Percentiles rank a stretch among this genome's conserved stretches.
phyloP scores from a whole-genome alignment of 2,888 invertebrate species.

The Leucophora obtusa region DNA sequence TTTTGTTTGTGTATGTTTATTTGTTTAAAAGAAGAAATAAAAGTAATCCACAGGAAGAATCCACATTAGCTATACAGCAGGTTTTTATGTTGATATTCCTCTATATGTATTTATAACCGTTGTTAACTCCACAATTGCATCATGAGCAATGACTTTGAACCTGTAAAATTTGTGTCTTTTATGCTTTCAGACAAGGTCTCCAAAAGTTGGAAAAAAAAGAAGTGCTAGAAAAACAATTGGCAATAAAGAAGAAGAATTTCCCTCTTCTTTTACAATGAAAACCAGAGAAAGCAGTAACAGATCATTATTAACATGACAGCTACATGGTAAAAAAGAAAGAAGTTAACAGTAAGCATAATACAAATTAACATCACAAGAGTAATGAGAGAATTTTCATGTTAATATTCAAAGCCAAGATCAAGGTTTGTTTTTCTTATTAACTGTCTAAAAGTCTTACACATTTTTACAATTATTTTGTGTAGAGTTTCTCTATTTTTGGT shows the following conservation, averaged over 20 bases:
- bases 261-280: not conserved
- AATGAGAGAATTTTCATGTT: not conserved
- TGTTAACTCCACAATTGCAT: constrained; percentile 79
- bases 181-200: constrained; percentile 78
- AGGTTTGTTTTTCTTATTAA: constrained; percentile 25
- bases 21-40: constrained; percentile 10
- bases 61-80: constrained; percentile 34
- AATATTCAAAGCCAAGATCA: constrained; percentile 34
- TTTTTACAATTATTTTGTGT: constrained; percentile 8
- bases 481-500: constrained; percentile 42
- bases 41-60: constrained; percentile 70
- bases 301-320: not conserved
- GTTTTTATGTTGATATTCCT: constrained; percentile 18
- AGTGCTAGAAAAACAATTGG: constrained; percentile 61
- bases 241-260: not conserved
- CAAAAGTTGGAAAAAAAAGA: constrained; percentile 64
- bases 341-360: not conserved
- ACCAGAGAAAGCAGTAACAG: not conserved
- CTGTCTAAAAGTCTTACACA: not conserved
- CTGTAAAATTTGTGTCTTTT: constrained; percentile 78
- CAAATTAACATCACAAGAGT: not conserved
- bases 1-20: constrained; percentile 24
- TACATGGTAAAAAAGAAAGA: constrained; percentile 2
- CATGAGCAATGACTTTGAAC: constrained; percentile 80
- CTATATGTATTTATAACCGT: constrained; percentile 60